These are phyloP conservation scores for Uria lomvia DNA, from an alignment of 2,113 vertebrate genomes.

Conservation along the genomic window DNA sequence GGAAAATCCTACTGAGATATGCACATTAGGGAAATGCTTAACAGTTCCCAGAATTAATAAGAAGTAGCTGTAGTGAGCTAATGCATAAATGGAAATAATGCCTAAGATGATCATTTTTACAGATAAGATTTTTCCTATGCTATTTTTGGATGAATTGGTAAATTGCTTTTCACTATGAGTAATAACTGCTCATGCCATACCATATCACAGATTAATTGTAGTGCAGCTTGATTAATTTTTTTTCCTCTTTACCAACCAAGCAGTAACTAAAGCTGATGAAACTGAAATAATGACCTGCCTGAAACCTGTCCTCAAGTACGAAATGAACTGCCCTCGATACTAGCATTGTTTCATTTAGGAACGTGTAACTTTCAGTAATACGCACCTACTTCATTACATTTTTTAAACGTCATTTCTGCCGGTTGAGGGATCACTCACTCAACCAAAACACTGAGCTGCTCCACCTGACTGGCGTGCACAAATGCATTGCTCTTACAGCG, in stretches of 20 bases:
- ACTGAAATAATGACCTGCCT: constrained; percentile 1
- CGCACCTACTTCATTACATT: background rate
- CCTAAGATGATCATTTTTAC: background rate
- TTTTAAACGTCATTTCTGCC: background rate
- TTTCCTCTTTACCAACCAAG: constrained; percentile 32
- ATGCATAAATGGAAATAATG: constrained; percentile 31
- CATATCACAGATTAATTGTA: constrained; percentile 47
- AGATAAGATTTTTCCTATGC: constrained; percentile 45
- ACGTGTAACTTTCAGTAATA: background rate
- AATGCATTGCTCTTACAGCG: background rate
- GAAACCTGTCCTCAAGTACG: background rate
- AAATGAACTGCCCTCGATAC: background rate
- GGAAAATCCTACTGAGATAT: background rate
- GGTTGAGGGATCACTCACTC: background rate
- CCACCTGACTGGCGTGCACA: background rate
- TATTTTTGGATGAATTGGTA: constrained; percentile 56
- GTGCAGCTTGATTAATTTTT: constrained; percentile 27
- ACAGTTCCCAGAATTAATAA: constrained; percentile 9
- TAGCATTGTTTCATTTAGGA: background rate
- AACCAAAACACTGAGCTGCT: background rate
- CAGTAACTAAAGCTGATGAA: constrained; percentile 26
- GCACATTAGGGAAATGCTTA: background rate
- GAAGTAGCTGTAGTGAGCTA: constrained; percentile 12
- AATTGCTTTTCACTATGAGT: constrained; percentile 52
- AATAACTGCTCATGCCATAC: constrained; percentile 33